These are phyloP conservation scores for Trichonephila clavipes DNA, from an alignment of 1,140 invertebrate genomes.

Conservation along the genomic window DNA sequence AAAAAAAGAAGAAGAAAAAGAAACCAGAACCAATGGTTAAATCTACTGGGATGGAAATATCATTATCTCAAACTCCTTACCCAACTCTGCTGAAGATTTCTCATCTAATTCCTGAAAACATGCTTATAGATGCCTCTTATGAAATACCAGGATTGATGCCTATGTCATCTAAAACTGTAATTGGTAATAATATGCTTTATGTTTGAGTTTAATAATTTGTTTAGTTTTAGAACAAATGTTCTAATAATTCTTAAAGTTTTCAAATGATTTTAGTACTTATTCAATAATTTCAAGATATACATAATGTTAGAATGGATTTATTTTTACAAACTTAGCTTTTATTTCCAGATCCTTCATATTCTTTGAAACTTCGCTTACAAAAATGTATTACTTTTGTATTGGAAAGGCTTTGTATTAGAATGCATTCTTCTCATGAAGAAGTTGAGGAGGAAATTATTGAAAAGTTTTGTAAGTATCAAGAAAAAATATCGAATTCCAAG, in stretches of 20 bases:
- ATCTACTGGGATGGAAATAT: constrained; percentile 52
- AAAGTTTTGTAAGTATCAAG: constrained; percentile 33
- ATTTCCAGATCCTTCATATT: background rate
- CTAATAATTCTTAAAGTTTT: no score
- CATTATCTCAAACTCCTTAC: background rate
- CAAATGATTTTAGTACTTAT: no score
- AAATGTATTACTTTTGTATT: constrained; percentile 64
- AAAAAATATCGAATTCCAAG: background rate
- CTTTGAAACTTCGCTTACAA: constrained; percentile 42
- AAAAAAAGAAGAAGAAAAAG: constrained; percentile 38
- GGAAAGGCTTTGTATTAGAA: constrained; percentile 47
- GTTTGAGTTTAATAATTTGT: no score
- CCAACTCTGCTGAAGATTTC: constrained; percentile 16
- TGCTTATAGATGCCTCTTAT: constrained; percentile 52
- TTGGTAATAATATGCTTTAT: background rate
- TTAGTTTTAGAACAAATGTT: no score
- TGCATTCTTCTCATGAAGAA: background rate
- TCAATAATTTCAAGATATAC: background rate
- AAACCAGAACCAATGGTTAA: constrained; percentile 22
- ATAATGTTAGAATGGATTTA: background rate
- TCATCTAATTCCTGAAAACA: constrained; percentile 65
- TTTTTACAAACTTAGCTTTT: background rate
- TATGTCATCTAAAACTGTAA: background rate
- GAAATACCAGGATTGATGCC: constrained; percentile 43
- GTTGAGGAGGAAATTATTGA: constrained; percentile 48